Percentiles rank a stretch among this genome's conserved stretches.
These are phyloP conservation scores for Baccha elongata DNA, from an alignment of 2,888 invertebrate species.

Conservation along the genomic window DNA sequence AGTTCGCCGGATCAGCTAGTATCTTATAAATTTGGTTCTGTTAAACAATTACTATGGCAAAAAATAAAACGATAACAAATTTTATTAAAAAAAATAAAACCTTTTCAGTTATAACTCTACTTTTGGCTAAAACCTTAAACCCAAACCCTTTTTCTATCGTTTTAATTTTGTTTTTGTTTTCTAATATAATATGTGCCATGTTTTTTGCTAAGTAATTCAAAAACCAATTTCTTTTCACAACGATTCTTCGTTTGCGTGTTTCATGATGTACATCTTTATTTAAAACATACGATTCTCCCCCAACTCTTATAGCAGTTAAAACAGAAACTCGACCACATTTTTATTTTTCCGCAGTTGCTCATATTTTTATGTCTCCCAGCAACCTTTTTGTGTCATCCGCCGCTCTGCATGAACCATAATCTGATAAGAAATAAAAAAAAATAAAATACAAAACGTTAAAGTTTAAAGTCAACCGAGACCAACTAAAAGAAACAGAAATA, in stretches of 20 bases:
- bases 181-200: too few relatives aligned
- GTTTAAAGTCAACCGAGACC: slow-evolving; percentile 43
- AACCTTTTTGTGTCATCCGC: neutral
- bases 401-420: slow-evolving; percentile 10
- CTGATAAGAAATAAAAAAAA: slow-evolving; percentile 24
- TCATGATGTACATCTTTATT: neutral
- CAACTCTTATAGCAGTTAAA: neutral
- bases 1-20: too few relatives aligned
- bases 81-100: too few relatives aligned
- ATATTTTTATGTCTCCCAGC: slow-evolving; percentile 11
- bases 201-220: neutral
- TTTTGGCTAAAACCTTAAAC: too few relatives aligned
- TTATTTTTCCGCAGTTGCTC: slow-evolving; percentile 50
- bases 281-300: slow-evolving; percentile 14
- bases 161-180: too few relatives aligned
- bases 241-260: neutral
- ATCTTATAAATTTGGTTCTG: too few relatives aligned
- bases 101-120: too few relatives aligned
- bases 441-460: slow-evolving; percentile 32
- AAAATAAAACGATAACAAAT: too few relatives aligned
- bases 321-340: slow-evolving; percentile 42
- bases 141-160: too few relatives aligned
- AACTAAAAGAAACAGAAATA: slow-evolving; percentile 4
- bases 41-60: too few relatives aligned
- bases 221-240: slow-evolving; percentile 15